phyloP scores from a whole-genome alignment of 2,797 vertebrate genomes.

The Discoglossus pictus region DNA sequence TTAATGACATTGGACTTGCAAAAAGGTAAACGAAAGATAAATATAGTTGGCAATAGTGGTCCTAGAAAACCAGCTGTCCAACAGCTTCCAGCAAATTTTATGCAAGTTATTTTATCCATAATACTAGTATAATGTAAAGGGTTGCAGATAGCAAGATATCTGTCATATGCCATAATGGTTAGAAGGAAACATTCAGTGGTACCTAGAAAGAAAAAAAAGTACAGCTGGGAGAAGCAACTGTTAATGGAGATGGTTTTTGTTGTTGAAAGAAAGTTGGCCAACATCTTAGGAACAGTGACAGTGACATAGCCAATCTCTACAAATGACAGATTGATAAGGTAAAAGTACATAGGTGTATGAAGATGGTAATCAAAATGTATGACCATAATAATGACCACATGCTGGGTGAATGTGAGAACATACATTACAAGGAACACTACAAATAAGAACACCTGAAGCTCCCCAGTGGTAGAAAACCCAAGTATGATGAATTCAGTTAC shows the following conservation, averaged over 20 bases:
- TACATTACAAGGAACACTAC: slow-evolving; percentile 31
- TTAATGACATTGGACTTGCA: slow-evolving; percentile 46
- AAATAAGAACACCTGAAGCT: slow-evolving; percentile 18
- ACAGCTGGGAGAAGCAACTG: slow-evolving; percentile 54
- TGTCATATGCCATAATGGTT: slow-evolving; percentile 57
- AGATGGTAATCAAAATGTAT: slow-evolving; percentile 10
- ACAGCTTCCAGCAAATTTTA: slow-evolving; percentile 13
- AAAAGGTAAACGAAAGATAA: slow-evolving; percentile 43
- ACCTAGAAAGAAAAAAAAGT: slow-evolving; percentile 53
- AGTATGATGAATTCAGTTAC: slow-evolving; percentile 24
- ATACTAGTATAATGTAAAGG: slow-evolving; percentile 51
- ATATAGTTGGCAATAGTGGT: slow-evolving; percentile 35
- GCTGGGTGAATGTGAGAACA: slow-evolving; percentile 10
- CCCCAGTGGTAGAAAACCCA: slow-evolving; percentile 10
- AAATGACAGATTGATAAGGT: slow-evolving; percentile 33
- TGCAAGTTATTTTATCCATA: slow-evolving; percentile 45
- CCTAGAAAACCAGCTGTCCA: slow-evolving; percentile 52
- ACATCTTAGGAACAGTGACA: slow-evolving; percentile 29
- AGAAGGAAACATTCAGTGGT: slow-evolving; percentile 57
- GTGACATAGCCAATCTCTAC: slow-evolving; percentile 35
- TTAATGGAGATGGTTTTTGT: not conserved
- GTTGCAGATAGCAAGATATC: slow-evolving; percentile 55
- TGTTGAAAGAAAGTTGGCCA: slow-evolving; percentile 17
- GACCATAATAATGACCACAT: slow-evolving; percentile 24
- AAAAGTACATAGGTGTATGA: slow-evolving; percentile 50